Evolutionary conservation across 2,113 vertebrate species (phyloP).

Genomic region (Eurypyga helias): DNA sequence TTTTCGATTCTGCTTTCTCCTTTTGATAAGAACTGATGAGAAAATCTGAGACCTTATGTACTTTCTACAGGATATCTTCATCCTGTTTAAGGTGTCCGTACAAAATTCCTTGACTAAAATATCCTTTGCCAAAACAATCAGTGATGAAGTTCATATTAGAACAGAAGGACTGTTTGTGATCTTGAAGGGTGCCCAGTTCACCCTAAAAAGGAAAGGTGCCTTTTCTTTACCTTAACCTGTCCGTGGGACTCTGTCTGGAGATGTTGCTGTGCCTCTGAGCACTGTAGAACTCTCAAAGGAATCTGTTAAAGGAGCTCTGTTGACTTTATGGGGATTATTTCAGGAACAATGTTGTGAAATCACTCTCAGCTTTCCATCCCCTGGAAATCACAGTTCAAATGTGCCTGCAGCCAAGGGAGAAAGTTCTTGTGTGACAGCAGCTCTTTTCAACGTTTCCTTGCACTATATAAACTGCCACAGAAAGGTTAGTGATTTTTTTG

Average conservation of each 20-base stretch:
- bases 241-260: background rate
- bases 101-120: background rate
- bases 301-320: background rate
- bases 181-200: background rate
- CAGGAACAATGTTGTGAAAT: slow-evolving; percentile 24
- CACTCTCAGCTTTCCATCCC: background rate
- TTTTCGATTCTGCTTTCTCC: background rate
- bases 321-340: slow-evolving; percentile 20
- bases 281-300: background rate
- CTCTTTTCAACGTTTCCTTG: background rate
- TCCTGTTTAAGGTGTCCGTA: background rate
- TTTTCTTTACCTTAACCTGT: background rate
- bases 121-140: background rate
- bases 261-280: background rate
- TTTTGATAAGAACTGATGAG: background rate
- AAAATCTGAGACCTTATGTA: background rate
- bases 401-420: slow-evolving; percentile 18
- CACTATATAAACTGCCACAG: background rate
- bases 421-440: background rate
- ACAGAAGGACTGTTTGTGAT: background rate
- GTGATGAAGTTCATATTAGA: background rate
- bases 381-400: slow-evolving; percentile 47
- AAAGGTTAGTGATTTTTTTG: slow-evolving; percentile 4
- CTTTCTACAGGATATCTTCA: background rate
- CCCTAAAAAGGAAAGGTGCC: background rate